Base-by-base conservation (phyloP, 2,888 invertebrate genomes). In the Nematopogon swammerdamellus region DNA sequence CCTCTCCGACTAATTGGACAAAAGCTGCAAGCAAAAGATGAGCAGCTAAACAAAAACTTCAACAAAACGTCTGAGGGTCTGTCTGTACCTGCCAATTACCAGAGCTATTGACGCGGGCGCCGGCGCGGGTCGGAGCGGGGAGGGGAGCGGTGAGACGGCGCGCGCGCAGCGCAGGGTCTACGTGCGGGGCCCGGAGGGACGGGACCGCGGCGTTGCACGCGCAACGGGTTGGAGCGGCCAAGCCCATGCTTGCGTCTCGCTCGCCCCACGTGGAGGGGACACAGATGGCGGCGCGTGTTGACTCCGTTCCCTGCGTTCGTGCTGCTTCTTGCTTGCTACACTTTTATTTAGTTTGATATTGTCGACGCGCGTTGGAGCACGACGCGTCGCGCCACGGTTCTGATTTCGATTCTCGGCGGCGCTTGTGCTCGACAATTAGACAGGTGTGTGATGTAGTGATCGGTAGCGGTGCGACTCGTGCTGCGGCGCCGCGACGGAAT, bases 341-440 rank as follows among this genome's bases (percentile, higher is more conserved):
- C 74, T 77, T 72, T 76, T 74, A 74, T 76, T 77, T 75, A 80
- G 80, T 80, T 75, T 73, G 68, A 73, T 72, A 73, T 72, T 72
- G 80, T 71, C 70, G 70, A 62, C 58, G 57, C 60, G 54, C 58
- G 64, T 58, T 54, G 54, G 60, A 58, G 62, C 61, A 58, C 59
- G 52, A 67, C 62, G 63, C 56, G 54, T 53, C 58, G 59, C 56
- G 54, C 47, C 53, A 59, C 57, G 58, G 57, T 57, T 58, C 57
- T 55, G 52, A 45, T 49, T 51, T 53, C 58, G 53, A 53, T 58
- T 59, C n/a, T 58, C 57, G 55, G 54, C 55, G 55, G 51, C 58
- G 51, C 52, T n/a, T 19, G 19, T 45, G 20, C 14, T 19, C 3
- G 19, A 45, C 16, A 45, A 19, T 45, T 19, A 6, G 44, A 19